phyloP scores from a whole-genome alignment of 2,797 vertebrate species.

The Monodelphis domestica region DNA sequence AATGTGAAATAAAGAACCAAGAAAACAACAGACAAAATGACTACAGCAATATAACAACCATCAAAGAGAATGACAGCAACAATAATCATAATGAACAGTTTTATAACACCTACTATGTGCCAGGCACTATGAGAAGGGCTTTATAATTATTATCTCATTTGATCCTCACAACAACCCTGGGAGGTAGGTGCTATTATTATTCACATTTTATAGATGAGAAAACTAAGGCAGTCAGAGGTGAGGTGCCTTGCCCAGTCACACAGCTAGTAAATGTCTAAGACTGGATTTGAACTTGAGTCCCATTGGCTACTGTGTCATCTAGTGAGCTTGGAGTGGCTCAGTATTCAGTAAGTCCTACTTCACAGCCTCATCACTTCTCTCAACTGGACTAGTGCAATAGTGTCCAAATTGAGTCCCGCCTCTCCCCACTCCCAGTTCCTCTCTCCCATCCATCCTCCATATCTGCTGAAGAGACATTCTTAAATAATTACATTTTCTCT shows the following conservation, averaged over 20 bases:
- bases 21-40: neutral
- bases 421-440: neutral
- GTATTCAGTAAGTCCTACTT: neutral
- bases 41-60: neutral
- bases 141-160: neutral
- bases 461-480: neutral
- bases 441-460: neutral
- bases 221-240: neutral
- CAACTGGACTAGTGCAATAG: neutral
- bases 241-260: neutral
- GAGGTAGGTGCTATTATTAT: neutral
- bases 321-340: neutral
- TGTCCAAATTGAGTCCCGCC: neutral
- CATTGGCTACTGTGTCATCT: neutral
- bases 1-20: neutral
- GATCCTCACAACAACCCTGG: neutral
- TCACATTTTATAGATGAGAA: neutral
- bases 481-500: neutral
- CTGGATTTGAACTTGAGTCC: neutral
- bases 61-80: neutral
- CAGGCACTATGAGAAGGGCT: neutral
- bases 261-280: neutral
- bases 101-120: neutral
- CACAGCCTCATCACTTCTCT: neutral
- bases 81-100: neutral